Evolutionary conservation across 2,797 vertebrate genomes (phyloP).

Genomic region (Antrozous pallidus): DNA sequence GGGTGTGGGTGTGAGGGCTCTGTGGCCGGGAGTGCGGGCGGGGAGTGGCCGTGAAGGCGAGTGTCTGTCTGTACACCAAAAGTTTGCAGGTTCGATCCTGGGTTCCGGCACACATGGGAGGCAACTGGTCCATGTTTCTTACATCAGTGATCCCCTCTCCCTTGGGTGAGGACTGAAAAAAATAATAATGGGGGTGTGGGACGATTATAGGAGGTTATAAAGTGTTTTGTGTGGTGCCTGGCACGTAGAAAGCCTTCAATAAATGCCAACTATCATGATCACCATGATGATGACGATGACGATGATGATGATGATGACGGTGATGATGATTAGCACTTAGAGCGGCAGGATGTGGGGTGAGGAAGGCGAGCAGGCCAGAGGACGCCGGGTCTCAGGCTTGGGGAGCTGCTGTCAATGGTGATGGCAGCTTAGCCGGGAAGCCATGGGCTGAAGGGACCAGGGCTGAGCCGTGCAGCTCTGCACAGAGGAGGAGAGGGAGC

Average conservation of each 20-base stretch:
- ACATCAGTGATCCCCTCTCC: not conserved
- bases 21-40: not conserved
- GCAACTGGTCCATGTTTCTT: not conserved
- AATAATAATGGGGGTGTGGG: not conserved
- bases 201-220: not conserved
- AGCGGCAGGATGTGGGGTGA: not conserved
- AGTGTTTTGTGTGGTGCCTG: not conserved
- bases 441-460: accelerated
- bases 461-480: not conserved
- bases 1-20: not conserved
- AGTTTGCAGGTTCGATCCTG: not conserved
- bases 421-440: not conserved
- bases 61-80: not conserved
- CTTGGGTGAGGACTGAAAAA: not conserved
- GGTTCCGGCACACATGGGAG: not conserved
- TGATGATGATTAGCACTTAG: not conserved
- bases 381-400: not conserved
- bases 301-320: too few relatives aligned
- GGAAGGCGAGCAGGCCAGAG: not conserved
- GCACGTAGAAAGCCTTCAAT: not conserved
- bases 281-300: too few relatives aligned
- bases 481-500: not conserved
- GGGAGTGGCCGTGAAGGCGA: not conserved
- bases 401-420: not conserved
- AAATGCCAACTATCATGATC: not conserved